Conservation (phyloP, 2,888 invertebrate genomes). For the Megalurothrips usitatus region DNA sequence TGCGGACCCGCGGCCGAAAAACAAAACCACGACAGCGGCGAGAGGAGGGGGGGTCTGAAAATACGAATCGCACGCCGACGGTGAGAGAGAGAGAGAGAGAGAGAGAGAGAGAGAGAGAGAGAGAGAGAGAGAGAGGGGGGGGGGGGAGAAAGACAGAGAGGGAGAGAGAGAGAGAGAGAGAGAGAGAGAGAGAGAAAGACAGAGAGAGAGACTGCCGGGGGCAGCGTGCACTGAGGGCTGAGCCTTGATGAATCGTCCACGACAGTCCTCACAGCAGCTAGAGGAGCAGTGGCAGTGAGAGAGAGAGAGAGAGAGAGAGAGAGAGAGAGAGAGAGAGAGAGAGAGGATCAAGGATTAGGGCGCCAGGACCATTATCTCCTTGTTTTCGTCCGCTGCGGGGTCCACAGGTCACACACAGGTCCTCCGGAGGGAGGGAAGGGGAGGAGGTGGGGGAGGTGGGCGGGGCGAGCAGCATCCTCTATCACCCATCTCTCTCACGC, state of each 20-base stretch:
- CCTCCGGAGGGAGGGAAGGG: constrained; percentile 27
- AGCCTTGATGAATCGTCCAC: too few species aligned
- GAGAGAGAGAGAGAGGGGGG: constrained; percentile 29
- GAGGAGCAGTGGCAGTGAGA: constrained; percentile 29
- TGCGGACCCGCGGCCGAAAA: background rate
- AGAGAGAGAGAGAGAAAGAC: constrained; percentile 30
- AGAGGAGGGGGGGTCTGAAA: too few species aligned
- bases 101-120: constrained; percentile 31
- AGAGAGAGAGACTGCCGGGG: constrained; percentile 31
- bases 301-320: constrained; percentile 25
- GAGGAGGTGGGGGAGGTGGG: constrained; percentile 45
- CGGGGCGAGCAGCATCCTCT: constrained; percentile 36
- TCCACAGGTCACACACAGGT: too few species aligned
- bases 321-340: background rate
- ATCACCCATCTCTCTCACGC: too few species aligned
- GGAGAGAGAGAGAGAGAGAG: constrained; percentile 31
- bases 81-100: background rate
- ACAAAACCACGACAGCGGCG: background rate
- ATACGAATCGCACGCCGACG: too few species aligned
- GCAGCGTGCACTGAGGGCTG: constrained; percentile 34
- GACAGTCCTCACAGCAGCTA: constrained; percentile 29
- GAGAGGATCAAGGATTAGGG: constrained; percentile 14
- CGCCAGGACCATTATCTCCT: constrained; percentile 11
- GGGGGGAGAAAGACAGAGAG: constrained; percentile 14
- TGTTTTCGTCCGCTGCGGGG: too few species aligned